Evolutionary conservation across 2,113 vertebrate species (phyloP).

Genomic region (Chloroceryle aenea): DNA sequence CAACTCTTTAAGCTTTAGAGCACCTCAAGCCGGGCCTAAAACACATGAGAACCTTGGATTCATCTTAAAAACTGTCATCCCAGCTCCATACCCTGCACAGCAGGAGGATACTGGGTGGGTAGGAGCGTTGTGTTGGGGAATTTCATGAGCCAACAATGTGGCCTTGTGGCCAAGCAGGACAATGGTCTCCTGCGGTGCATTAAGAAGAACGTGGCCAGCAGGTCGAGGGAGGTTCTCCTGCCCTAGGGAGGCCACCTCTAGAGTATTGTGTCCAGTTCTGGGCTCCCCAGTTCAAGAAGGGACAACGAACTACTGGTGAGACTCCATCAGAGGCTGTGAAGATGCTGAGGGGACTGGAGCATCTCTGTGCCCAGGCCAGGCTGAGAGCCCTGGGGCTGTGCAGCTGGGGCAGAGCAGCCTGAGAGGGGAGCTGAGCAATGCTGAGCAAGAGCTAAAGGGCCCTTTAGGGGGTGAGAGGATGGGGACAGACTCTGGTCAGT

Average conservation of each 20-base stretch:
- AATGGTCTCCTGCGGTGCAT: background rate
- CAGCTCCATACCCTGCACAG: accelerated
- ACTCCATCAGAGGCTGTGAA: too few species aligned
- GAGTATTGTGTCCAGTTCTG: background rate
- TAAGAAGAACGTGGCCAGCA: background rate
- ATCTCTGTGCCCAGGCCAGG: too few species aligned
- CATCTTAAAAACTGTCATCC: background rate
- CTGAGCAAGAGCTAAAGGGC: too few species aligned
- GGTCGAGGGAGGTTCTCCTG: background rate
- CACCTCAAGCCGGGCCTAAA: background rate
- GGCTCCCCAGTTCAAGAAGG: background rate
- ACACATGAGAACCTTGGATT: background rate
- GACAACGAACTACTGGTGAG: background rate
- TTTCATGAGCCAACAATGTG: background rate
- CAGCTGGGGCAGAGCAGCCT: too few species aligned
- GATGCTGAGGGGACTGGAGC: too few species aligned
- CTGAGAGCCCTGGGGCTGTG: too few species aligned
- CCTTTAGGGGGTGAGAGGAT: too few species aligned
- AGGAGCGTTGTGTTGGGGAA: background rate
- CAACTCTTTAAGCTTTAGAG: background rate
- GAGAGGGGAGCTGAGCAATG: too few species aligned
- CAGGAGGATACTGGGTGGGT: background rate
- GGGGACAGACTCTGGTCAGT: too few species aligned
- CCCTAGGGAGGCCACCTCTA: background rate
- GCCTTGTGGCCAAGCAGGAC: background rate